A percentile compares a stretch with the other conserved stretches of the same genome.
Conservation (phyloP, 2,797 vertebrate species). For the Rhinella marina region DNA sequence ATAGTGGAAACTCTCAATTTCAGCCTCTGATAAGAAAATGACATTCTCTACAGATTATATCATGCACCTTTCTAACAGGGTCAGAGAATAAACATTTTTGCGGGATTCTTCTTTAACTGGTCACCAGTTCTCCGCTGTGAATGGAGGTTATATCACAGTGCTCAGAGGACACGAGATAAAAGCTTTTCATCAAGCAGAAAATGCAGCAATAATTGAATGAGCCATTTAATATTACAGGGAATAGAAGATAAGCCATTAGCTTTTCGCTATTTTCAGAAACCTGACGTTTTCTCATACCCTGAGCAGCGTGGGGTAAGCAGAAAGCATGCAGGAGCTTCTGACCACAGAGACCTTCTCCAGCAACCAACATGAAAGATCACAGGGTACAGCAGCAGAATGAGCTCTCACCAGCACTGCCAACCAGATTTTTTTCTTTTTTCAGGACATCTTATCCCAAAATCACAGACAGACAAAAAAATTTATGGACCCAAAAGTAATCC, state of each 20-base stretch:
- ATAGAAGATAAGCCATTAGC: slow-evolving; percentile 1
- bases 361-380: not conserved
- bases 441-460: too few species aligned
- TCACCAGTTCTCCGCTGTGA: not conserved
- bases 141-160: not conserved
- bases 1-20: too few species aligned
- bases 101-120: too few species aligned
- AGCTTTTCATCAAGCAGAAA: slow-evolving; percentile 15
- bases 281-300: slow-evolving; percentile 65
- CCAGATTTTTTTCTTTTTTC: too few species aligned
- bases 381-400: too few species aligned
- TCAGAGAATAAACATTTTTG: too few species aligned
- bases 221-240: slow-evolving; percentile 59
- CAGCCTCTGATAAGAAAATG: too few species aligned
- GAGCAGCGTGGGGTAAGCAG: not conserved
- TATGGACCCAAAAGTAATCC: too few species aligned
- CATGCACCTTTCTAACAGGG: too few species aligned
- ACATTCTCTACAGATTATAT: too few species aligned
- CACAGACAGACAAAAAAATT: too few species aligned
- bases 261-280: slow-evolving; percentile 64
- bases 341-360: not conserved
- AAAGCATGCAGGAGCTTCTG: not conserved
- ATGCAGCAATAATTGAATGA: slow-evolving; percentile 47
- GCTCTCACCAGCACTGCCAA: too few species aligned
- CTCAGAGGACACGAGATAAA: slow-evolving; percentile 51